A percentile compares a stretch with the other conserved stretches of the same genome.
Evolutionary conservation across 2,113 vertebrate species (phyloP).

Genomic region (Mobula hypostoma): DNA sequence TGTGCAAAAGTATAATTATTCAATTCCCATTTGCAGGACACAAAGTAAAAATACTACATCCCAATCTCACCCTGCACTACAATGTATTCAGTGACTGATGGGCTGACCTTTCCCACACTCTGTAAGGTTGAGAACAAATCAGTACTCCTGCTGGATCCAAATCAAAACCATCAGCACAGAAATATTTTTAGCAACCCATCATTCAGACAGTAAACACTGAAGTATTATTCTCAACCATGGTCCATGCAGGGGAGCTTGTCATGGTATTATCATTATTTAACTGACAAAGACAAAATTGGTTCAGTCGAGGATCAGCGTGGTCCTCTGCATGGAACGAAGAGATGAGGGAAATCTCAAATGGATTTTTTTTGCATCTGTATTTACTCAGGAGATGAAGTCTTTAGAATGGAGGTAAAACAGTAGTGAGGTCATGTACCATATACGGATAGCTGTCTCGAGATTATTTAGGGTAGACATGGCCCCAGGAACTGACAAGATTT

Average conservation of each 20-base stretch:
- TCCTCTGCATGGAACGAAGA: too few relatives aligned
- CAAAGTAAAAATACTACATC: slow-evolving; percentile 12
- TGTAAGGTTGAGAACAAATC: neutral
- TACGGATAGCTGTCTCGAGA: too few relatives aligned
- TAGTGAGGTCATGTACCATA: too few relatives aligned
- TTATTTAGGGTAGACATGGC: too few relatives aligned
- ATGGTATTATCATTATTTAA: neutral
- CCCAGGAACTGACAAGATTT: too few relatives aligned
- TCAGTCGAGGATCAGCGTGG: too few relatives aligned
- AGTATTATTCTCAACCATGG: neutral
- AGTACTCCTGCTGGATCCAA: neutral
- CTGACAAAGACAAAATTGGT: too few relatives aligned
- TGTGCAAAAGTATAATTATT: neutral
- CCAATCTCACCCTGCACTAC: neutral
- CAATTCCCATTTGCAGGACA: neutral
- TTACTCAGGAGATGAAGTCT: too few relatives aligned
- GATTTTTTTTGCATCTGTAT: too few relatives aligned
- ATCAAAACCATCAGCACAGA: neutral
- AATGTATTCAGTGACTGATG: neutral
- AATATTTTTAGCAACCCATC: neutral
- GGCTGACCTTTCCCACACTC: slow-evolving; percentile 28
- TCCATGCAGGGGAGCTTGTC: neutral
- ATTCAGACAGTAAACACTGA: neutral
- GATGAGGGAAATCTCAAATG: too few relatives aligned
- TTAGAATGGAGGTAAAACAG: too few relatives aligned